These are phyloP conservation scores for Gymnothorax javanicus DNA, from an alignment of 2,797 vertebrate species.

Conservation along the genomic window DNA sequence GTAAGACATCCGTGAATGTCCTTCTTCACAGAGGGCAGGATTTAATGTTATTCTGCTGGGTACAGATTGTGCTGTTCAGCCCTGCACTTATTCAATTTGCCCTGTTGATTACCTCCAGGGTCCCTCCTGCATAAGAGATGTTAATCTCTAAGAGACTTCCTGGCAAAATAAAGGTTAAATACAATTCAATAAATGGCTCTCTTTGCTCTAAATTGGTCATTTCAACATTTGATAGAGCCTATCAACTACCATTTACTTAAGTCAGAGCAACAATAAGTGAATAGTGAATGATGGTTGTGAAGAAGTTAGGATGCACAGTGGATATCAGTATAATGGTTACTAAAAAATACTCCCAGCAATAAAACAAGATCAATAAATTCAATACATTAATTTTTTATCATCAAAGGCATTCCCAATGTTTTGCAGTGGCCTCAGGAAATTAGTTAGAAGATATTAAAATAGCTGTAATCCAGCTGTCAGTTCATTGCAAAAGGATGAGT, in stretches of 20 bases:
- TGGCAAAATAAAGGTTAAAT: conserved; percentile 5
- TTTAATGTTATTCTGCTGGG: neutral
- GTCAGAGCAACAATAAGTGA: neutral
- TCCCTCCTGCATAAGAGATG: neutral
- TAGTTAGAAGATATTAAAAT: neutral
- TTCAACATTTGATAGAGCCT: neutral
- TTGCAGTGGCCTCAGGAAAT: neutral
- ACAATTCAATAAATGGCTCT: neutral
- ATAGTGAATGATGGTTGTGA: neutral
- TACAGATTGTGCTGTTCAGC: neutral
- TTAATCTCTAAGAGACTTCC: conserved; percentile 8
- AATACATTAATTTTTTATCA: neutral
- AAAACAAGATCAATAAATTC: neutral
- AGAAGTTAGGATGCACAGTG: neutral
- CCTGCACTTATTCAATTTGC: conserved; percentile 16
- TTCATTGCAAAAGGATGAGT: neutral
- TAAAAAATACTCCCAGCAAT: neutral
- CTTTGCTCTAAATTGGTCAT: neutral
- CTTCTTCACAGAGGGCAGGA: neutral
- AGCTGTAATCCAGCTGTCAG: neutral
- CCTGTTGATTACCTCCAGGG: neutral
- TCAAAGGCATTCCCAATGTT: neutral
- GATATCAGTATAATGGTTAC: neutral
- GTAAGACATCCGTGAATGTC: neutral
- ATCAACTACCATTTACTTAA: conserved; percentile 5